These are phyloP conservation scores for Drosophila nannoptera DNA, from an alignment of 1,140 invertebrate genomes.

Conservation along the genomic window DNA sequence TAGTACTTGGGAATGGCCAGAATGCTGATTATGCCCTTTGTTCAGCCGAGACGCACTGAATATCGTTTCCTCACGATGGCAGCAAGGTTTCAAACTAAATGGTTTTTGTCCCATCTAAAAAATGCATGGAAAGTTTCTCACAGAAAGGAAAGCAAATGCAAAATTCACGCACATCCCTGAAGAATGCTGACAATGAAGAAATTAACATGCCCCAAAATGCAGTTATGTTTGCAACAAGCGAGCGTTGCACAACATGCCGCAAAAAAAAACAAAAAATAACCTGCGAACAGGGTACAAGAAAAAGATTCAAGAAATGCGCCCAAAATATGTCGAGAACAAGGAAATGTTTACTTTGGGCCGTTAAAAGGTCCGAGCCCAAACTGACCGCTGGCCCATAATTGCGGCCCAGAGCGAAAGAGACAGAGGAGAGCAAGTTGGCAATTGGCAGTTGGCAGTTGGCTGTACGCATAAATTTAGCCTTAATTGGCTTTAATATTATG, in stretches of 20 bases:
- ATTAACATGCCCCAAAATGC: conserved; percentile 73
- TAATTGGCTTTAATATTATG: conserved; percentile 77
- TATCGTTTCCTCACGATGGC: too few species aligned
- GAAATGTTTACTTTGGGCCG: conserved; percentile 74
- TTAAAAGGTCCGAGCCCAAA: conserved; percentile 48
- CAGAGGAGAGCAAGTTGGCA: conserved; percentile 27
- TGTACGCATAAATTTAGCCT: conserved; percentile 75
- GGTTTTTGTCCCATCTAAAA: too few species aligned
- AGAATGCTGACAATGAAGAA: conserved; percentile 61
- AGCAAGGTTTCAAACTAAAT: too few species aligned
- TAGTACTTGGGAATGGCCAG: too few species aligned
- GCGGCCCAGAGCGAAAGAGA: background rate
- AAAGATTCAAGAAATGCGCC: conserved; percentile 62
- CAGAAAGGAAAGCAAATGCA: conserved; percentile 9
- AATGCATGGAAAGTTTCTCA: conserved; percentile 1
- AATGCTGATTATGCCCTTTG: too few species aligned
- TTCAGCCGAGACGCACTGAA: too few species aligned
- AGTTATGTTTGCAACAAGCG: conserved; percentile 66
- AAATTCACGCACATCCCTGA: conserved; percentile 11
- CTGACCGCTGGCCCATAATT: conserved; percentile 17
- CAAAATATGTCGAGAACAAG: conserved; percentile 71
- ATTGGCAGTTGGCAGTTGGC: conserved; percentile 56
- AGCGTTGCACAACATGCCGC: conserved; percentile 13
- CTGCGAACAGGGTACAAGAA: conserved; percentile 19
- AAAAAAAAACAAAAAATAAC: conserved; percentile 10